Conservation (phyloP, 2,888 invertebrate genomes). For the Scaptomyza polygonia region DNA sequence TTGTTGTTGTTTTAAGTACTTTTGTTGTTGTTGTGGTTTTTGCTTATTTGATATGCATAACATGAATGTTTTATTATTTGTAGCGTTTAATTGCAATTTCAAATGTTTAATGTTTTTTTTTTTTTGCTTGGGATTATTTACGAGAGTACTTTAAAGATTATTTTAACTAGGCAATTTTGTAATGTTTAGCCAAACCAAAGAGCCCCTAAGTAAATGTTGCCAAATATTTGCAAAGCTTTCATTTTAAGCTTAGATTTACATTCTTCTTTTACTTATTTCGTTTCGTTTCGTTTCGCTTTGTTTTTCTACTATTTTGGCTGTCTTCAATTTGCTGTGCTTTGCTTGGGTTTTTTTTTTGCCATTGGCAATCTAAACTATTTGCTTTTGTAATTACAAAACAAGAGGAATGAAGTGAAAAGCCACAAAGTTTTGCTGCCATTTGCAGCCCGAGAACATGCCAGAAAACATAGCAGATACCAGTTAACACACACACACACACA, state of each 20-base stretch:
- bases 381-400: constrained; percentile 63
- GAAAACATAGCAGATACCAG: constrained; percentile 44
- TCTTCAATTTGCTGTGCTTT: constrained; percentile 11
- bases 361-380: constrained; percentile 63
- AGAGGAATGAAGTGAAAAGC: constrained; percentile 74
- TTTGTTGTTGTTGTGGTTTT: constrained; percentile 34
- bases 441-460: constrained; percentile 50
- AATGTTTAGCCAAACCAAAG: constrained; percentile 1
- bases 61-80: constrained; percentile 61
- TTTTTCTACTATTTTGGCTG: constrained; percentile 6
- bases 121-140: constrained; percentile 13
- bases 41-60: constrained; percentile 71
- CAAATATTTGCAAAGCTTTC: constrained; percentile 51
- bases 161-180: constrained; percentile 24
- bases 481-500: constrained; percentile 41
- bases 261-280: constrained; percentile 1
- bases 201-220: constrained; percentile 33
- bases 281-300: not conserved
- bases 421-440: constrained; percentile 62
- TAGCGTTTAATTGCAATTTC: constrained; percentile 36
- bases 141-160: constrained; percentile 36
- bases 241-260: constrained; percentile 21
- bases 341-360: constrained; percentile 21
- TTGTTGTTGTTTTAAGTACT: constrained; percentile 43
- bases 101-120: constrained; percentile 27